Base-by-base conservation (phyloP, 2,797 vertebrate genomes). In the Pangasius sanitwongsei region DNA sequence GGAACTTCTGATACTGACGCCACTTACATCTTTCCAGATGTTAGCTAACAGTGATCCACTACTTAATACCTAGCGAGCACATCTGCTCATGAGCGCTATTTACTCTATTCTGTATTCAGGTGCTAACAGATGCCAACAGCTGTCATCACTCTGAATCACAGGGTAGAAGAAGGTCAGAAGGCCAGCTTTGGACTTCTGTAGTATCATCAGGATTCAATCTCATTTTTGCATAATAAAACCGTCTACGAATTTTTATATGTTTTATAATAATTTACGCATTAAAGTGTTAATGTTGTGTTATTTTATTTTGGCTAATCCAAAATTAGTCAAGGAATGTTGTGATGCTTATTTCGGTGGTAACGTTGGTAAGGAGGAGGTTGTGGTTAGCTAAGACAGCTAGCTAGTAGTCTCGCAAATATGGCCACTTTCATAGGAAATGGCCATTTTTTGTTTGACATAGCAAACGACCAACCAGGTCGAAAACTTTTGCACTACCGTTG, bases 81-180 rank as follows among this genome's bases (percentile, higher is more conserved):
- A 81, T 81, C 78, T 81, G 53, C 53, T 81, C 78, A 34, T 23
- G 78, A 34, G 28, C 6, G 0, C 6, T 81, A n/a, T 81, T 81
- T 81, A 81, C 28, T 57, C 31, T 34, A 12, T 57, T 81, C 53
- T 81, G 53, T 23, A 81, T 23, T 23, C 53, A 81, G 59, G 18
- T 9, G 31, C 78, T 11, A 59, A 59, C 78, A n/a, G 37, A 65
- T 48, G 37, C 13, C 31, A 4, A 37, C 65, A 63, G 18, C 57
- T 44, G 78, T n/a, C 57, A 83, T 63, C 55, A 82, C 31, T 25
- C 31, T 23, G 53, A 41, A 82, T 82, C 57, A 83, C 57, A 83
- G 37, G 57, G 81, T 63, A 41, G 81, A 82, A 41, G 57, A 63
- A 41, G 57, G 81, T 63, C 57, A 63, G 11, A 63, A 41, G 57